Percentiles rank a stretch among this genome's conserved stretches.
These are phyloP conservation scores for Tetrapedia diversipes DNA, from an alignment of 2,888 invertebrate genomes.

Conservation along the genomic window DNA sequence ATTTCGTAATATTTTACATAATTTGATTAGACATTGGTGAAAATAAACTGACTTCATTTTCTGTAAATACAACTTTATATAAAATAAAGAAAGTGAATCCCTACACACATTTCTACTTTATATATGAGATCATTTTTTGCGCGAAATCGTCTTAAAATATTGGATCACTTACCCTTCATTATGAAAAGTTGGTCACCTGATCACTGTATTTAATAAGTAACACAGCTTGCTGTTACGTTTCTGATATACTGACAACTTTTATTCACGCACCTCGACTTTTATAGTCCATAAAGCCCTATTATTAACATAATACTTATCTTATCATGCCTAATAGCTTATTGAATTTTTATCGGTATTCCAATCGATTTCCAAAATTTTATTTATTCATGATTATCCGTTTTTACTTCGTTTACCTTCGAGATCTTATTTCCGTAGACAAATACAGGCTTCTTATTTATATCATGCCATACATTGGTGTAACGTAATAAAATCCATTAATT, in stretches of 20 bases:
- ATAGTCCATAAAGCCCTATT: slow-evolving; percentile 15
- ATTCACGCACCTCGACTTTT: slow-evolving; percentile 5
- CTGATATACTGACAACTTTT: not conserved
- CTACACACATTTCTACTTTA: not conserved
- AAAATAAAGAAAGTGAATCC: too few species aligned
- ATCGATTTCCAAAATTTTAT: not conserved
- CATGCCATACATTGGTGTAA: not conserved
- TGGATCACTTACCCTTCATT: slow-evolving; percentile 27
- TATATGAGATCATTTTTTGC: not conserved
- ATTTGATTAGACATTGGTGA: too few species aligned
- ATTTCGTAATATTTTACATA: too few species aligned
- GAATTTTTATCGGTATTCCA: not conserved
- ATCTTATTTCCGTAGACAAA: not conserved
- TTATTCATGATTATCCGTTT: not conserved
- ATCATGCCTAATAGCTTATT: not conserved
- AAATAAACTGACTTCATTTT: too few species aligned
- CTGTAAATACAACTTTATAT: too few species aligned
- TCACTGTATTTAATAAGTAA: not conserved
- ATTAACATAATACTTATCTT: slow-evolving; percentile 13
- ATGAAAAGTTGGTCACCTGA: too few species aligned
- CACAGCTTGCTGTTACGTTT: not conserved
- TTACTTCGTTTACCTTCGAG: not conserved
- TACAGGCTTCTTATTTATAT: too few species aligned
- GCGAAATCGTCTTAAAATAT: not conserved
- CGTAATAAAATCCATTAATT: not conserved